phyloP scores from a whole-genome alignment of 2,888 invertebrate species.

The Andrena flavipes region DNA sequence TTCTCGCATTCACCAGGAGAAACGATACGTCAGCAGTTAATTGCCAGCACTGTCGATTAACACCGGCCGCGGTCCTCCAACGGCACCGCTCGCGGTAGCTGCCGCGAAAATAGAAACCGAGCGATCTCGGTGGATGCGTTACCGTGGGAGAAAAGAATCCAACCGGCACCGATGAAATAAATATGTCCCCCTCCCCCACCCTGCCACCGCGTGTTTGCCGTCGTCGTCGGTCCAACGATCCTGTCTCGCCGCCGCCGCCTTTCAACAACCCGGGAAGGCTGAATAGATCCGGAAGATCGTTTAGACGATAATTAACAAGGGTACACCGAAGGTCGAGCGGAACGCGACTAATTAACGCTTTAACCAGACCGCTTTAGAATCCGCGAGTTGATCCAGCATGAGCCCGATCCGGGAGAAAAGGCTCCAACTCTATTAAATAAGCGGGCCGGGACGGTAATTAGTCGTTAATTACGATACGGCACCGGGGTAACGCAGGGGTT shows the following conservation, averaged over 20 bases:
- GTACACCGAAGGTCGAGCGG: constrained; percentile 47
- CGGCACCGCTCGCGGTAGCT: not conserved
- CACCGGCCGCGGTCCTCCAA: constrained; percentile 22
- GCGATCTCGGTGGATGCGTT: constrained; percentile 3
- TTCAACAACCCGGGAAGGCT: constrained; percentile 31
- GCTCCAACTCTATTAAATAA: constrained; percentile 50
- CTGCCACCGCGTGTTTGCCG: not conserved
- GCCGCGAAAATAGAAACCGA: constrained; percentile 35
- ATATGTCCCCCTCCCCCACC: constrained; percentile 17
- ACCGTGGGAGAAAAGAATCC: constrained; percentile 48
- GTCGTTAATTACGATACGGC: constrained; percentile 56
- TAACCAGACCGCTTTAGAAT: constrained; percentile 32
- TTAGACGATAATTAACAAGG: constrained; percentile 55
- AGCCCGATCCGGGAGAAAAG: constrained; percentile 19
- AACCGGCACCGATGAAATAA: constrained; percentile 36
- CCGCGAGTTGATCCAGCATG: constrained; percentile 25
- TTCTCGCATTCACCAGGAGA: constrained; percentile 32
- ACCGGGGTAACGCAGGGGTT: constrained; percentile 17
- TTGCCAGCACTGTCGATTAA: constrained; percentile 56
- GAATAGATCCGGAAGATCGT: constrained; percentile 54
- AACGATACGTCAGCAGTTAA: constrained; percentile 56
- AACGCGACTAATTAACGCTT: constrained; percentile 61
- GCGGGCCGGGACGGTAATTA: constrained; percentile 40
- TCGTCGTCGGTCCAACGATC: constrained; percentile 20
- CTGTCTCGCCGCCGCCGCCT: constrained; percentile 24